phyloP scores from a whole-genome alignment of 2,797 vertebrate genomes.

The Paedocypris micromegethes region DNA sequence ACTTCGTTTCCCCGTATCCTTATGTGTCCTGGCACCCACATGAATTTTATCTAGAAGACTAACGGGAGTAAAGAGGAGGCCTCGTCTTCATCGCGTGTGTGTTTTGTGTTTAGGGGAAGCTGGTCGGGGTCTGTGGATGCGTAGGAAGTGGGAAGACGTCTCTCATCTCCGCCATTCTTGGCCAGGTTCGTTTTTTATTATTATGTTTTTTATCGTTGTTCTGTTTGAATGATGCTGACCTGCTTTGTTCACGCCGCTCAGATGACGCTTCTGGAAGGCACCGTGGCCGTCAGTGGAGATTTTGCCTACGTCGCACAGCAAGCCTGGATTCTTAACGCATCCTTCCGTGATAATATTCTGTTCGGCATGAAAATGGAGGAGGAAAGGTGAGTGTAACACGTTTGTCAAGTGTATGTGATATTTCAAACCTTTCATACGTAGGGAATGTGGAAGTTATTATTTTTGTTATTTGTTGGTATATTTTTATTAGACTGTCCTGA shows the following conservation, averaged over 20 bases:
- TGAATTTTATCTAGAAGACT: neutral
- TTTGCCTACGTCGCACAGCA: conserved; percentile 91
- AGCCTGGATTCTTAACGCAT: conserved; percentile 88
- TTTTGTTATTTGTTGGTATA: too few species aligned
- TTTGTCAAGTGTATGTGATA: neutral
- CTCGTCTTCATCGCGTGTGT: neutral
- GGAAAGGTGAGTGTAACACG: conserved; percentile 70
- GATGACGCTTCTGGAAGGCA: conserved; percentile 85
- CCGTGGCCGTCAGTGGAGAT: conserved; percentile 75
- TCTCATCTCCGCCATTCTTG: conserved; percentile 83
- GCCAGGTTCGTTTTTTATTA: conserved; percentile 73
- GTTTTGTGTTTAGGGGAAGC: conserved; percentile 68
- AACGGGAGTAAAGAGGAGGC: neutral
- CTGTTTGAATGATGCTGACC: too few species aligned
- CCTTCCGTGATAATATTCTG: conserved; percentile 86
- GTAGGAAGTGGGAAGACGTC: conserved; percentile 92
- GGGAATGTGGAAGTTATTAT: too few species aligned
- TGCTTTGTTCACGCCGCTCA: conserved; percentile 47
- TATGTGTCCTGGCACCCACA: too few species aligned
- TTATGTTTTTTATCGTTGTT: too few species aligned
- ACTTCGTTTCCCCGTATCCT: too few species aligned
- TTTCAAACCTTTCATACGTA: too few species aligned
- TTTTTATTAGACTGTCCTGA: too few species aligned
- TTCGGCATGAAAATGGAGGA: conserved; percentile 87
- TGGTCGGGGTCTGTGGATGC: conserved; percentile 88